Conservation (phyloP, 2,113 vertebrate genomes). For the Antennarius striatus region DNA sequence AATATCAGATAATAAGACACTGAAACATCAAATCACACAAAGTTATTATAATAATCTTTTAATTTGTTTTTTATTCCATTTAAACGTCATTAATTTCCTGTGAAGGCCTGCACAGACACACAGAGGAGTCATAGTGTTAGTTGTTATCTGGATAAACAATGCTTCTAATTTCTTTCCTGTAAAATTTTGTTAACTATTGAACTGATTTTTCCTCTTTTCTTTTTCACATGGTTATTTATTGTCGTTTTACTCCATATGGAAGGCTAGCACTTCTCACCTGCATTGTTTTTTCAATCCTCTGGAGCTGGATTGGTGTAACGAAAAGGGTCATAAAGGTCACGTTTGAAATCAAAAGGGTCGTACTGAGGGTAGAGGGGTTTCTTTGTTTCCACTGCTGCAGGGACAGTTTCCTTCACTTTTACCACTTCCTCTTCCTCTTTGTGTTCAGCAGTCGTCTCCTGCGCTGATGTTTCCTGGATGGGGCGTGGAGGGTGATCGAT, state of each 20-base stretch:
- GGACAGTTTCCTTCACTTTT: slow-evolving; percentile 24
- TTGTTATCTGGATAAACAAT: too few species aligned
- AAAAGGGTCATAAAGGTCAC: slow-evolving; percentile 71
- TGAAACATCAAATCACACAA: too few species aligned
- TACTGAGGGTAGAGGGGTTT: slow-evolving; percentile 28
- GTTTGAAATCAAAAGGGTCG: slow-evolving; percentile 71
- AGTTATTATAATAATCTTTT: too few species aligned
- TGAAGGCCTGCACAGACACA: too few species aligned
- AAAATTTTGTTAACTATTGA: too few species aligned
- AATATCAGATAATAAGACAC: too few species aligned
- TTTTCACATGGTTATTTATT: not conserved
- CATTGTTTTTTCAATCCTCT: slow-evolving; percentile 38
- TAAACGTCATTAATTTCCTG: too few species aligned
- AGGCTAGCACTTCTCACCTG: not conserved
- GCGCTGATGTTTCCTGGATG: slow-evolving; percentile 11
- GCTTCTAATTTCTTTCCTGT: too few species aligned
- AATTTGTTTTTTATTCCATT: too few species aligned
- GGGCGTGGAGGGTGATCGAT: slow-evolving; percentile 66
- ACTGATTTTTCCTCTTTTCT: too few species aligned
- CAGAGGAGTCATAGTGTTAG: too few species aligned
- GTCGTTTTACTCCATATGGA: not conserved
- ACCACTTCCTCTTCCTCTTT: slow-evolving; percentile 42
- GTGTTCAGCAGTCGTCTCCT: slow-evolving; percentile 25
- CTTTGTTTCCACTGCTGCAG: slow-evolving; percentile 17
- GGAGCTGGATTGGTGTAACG: slow-evolving; percentile 51